phyloP scores from a whole-genome alignment of 1,140 invertebrate species.

The Ylistrum balloti region DNA sequence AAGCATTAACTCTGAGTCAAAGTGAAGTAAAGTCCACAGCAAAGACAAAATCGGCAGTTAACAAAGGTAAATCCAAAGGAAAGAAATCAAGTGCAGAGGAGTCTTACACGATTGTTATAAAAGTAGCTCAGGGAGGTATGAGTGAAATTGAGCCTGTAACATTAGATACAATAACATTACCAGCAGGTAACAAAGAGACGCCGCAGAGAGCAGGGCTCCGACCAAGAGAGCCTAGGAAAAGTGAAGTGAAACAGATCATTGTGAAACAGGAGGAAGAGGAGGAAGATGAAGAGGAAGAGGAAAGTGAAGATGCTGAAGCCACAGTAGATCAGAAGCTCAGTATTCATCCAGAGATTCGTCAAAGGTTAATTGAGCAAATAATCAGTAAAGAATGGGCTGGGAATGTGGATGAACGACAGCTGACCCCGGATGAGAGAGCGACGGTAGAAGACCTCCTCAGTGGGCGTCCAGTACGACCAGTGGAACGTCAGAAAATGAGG shows the following conservation, averaged over 20 bases:
- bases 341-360: neutral
- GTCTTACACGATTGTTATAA: neutral
- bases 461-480: slow-evolving; percentile 63
- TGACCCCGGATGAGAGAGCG: neutral
- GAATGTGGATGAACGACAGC: neutral
- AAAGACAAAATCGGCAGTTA: neutral
- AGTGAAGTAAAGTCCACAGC: neutral
- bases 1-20: neutral
- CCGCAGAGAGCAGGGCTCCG: neutral
- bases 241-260: neutral
- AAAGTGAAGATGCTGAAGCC: neutral
- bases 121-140: neutral
- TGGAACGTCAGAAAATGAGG: slow-evolving; percentile 70
- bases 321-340: neutral
- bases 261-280: neutral
- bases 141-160: neutral
- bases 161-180: neutral
- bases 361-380: neutral
- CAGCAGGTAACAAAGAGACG: neutral
- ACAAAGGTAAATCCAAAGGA: neutral
- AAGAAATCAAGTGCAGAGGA: neutral
- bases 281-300: neutral
- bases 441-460: neutral
- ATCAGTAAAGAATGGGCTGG: slow-evolving; percentile 12
- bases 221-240: neutral